These are phyloP conservation scores for Eidolon helvum DNA, from an alignment of 2,113 vertebrate genomes.

Conservation along the genomic window DNA sequence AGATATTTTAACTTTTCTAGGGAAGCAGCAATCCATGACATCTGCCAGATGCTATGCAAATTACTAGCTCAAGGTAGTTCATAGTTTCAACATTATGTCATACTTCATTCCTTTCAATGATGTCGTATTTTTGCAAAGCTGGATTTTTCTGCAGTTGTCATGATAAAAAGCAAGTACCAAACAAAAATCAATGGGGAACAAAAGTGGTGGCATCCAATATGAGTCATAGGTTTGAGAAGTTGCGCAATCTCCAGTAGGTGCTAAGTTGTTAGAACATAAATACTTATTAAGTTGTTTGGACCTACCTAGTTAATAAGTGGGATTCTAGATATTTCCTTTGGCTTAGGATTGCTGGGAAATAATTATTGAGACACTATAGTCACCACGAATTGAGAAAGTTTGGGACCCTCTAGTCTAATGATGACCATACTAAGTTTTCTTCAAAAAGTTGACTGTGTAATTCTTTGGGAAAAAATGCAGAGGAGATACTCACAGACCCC, in stretches of 20 bases:
- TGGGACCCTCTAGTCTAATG: not conserved
- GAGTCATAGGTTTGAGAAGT: not conserved
- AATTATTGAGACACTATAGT: not conserved
- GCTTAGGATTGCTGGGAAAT: not conserved
- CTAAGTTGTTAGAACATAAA: not conserved
- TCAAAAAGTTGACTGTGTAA: not conserved
- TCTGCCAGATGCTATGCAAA: not conserved
- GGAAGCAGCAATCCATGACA: rapidly evolving
- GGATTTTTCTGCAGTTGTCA: not conserved
- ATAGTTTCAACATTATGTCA: not conserved
- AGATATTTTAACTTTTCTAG: not conserved
- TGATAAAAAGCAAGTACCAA: not conserved
- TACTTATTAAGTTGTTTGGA: not conserved
- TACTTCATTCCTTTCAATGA: not conserved
- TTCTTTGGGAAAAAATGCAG: not conserved
- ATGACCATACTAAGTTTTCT: not conserved
- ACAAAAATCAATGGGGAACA: not conserved
- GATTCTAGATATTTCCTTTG: not conserved
- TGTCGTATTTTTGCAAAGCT: not conserved
- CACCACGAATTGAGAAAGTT: not conserved
- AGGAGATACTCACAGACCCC: not conserved
- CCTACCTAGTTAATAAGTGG: not conserved
- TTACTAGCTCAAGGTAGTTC: not conserved
- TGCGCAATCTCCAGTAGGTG: not conserved
- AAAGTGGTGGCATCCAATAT: not conserved